Percentiles rank a stretch among this genome's conserved stretches.
phyloP scores from a whole-genome alignment of 2,888 invertebrate species.

The Ormia ochracea region DNA sequence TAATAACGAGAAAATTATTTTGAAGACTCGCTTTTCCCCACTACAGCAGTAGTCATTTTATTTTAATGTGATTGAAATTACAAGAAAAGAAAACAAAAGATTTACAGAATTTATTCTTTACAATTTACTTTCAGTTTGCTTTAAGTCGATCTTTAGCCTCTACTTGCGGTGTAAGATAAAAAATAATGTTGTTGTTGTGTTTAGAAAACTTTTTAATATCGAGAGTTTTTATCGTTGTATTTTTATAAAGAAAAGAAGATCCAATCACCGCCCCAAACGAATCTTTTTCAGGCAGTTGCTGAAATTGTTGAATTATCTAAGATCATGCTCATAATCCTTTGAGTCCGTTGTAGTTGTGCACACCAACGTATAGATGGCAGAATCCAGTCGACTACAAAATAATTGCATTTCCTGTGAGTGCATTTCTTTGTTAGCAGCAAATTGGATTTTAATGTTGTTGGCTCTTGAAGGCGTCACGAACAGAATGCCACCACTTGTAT shows the following conservation, averaged over 20 bases:
- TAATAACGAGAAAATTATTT: neutral
- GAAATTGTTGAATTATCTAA: too few species aligned
- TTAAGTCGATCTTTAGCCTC: too few species aligned
- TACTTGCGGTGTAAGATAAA: too few species aligned
- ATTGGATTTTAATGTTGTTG: slow-evolving; percentile 7
- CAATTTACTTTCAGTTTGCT: too few species aligned
- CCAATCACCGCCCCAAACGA: too few species aligned
- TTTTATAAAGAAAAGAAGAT: too few species aligned
- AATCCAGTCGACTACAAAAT: neutral
- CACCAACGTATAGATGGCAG: neutral
- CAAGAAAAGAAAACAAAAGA: too few species aligned
- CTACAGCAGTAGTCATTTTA: neutral
- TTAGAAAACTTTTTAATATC: too few species aligned
- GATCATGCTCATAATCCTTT: neutral
- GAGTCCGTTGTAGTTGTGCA: neutral
- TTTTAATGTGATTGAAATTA: neutral
- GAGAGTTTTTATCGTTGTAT: too few species aligned
- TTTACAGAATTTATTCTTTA: too few species aligned
- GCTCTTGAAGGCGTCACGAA: neutral
- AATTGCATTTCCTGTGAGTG: neutral
- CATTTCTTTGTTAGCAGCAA: neutral
- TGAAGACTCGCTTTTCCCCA: neutral
- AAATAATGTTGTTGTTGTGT: too few species aligned
- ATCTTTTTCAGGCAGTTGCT: too few species aligned
- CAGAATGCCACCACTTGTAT: neutral